Evolutionary conservation across 2,113 vertebrate species (phyloP), one percentile per base, ranked within the genome.

Genomic region (Aptenodytes forsteri): DNA sequence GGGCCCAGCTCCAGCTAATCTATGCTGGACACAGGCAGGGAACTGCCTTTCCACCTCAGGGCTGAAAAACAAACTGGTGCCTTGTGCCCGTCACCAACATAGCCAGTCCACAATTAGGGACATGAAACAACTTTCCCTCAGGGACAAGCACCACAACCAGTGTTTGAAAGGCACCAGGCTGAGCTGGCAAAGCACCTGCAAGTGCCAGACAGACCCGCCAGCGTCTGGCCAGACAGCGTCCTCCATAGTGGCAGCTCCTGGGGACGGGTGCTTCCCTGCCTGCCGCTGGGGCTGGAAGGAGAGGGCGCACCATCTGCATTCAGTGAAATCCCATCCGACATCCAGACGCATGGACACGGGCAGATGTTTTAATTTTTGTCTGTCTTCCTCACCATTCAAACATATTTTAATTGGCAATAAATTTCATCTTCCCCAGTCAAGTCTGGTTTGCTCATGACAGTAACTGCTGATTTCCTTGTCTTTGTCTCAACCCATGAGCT

Each of bases 161-260:
- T 1, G 54, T n/a, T 58, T 52, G 44, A 42, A 38, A 77, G 30
- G 61, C 61, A 83, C 34, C 32, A 23, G 30, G 32, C 27, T 72
- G 56, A 83, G 56, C 32, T 30, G 36, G 44, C 23, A 70, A 62
- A 77, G 19, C 46, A 72, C 40, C 42, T 23, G 7, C 18, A 46
- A 67, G 29, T 6, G 34, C 38, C n/a, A n/a, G 62, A 86, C 86
- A 42, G 27, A 27, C 27, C 47, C 0, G 0, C 17, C 46, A 61
- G 52, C 2, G 0, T 13, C 64, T 2, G 0, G 55, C 26, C 42
- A 55, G 70, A 32, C 0, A 0, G 34, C 10, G 1, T 21, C 50
- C 65, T 66, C 59, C 69, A 29, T 7, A 26, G 47, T 26, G 15
- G 5, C 12, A 5, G 67, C 54, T 86, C 71, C 62, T 4, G 16